Conservation (phyloP, 2,113 vertebrate genomes). For the Scomber colias region DNA sequence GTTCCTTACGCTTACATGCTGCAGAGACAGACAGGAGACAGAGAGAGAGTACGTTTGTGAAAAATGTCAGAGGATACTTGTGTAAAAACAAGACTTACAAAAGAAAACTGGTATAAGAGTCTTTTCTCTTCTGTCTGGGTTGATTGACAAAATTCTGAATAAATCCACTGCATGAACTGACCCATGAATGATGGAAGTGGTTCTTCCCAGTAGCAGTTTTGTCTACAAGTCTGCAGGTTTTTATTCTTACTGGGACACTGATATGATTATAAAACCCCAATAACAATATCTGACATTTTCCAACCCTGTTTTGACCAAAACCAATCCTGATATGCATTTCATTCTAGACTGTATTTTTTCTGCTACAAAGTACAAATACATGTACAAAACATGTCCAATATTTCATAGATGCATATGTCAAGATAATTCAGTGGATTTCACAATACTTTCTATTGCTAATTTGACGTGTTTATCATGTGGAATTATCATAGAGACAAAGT, state of each 20-base stretch:
- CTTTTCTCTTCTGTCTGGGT: neutral
- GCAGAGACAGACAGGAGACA: constrained; percentile 51
- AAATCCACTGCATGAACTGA: neutral
- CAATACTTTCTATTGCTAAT: neutral
- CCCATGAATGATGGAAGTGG: neutral
- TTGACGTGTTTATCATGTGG: neutral
- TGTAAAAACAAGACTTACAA: neutral
- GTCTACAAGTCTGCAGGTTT: neutral
- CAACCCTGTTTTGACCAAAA: neutral
- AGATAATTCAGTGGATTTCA: neutral
- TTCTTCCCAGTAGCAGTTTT: neutral
- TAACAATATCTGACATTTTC: neutral
- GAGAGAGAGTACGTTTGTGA: constrained; percentile 22
- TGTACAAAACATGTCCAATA: neutral
- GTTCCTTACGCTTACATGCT: constrained; percentile 99
- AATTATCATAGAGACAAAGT: neutral
- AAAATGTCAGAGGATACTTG: neutral
- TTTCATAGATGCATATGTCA: neutral
- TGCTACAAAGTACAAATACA: neutral
- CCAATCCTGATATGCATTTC: neutral
- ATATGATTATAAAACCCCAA: neutral
- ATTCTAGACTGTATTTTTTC: neutral
- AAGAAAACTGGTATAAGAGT: neutral
- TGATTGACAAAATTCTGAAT: neutral
- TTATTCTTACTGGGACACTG: neutral